Base-by-base conservation (phyloP, 1,140 invertebrate species). In the Micrasema minimum region DNA sequence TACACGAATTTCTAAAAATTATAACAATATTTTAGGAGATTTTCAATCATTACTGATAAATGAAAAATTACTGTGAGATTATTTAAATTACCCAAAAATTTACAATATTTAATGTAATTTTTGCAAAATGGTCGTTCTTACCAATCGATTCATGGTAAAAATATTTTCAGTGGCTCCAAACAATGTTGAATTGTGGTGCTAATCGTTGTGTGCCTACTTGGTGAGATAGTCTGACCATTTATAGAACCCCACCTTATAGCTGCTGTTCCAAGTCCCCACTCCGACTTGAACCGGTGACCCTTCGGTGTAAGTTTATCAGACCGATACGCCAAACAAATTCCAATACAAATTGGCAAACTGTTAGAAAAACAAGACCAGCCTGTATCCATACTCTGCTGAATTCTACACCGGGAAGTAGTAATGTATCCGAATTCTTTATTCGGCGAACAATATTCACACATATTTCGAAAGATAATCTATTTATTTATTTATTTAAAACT, bases 131-230 rank as follows among this genome's bases (percentile, higher is more conserved):
- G n/a, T n/a, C n/a, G n/a, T 31, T 31, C 62, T 66, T 22, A 66
- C 62, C 62, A 66, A 66, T 66, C 45, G 62, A 66, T 66, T 66
- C 62, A 66, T 66, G 26, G 16, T 51, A 23, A n/a, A 31, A 14
- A n/a, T 23, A n/a, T 9, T 35, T 35, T 31, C 12, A 14, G 55
- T 20, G 16, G n/a, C 35, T 43, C 18, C 55, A 38, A 20, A 59
- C 55, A 59, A 59, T 41, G 37, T 35, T 59, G 9, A 35, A 59
- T 59, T 41, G 14, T 20, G 14, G 55, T 41, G 12, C 35, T 9
- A 22, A 38, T 18, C 38, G 55, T 35, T 59, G 55, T 59, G 55
- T 59, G 55, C 55, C 55, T 38, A 10, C 9, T 3, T 18, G 9
- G 22, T 16, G 16, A 26, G 22, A 22, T 4, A 18, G 16, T n/a